phyloP scores from a whole-genome alignment of 2,113 vertebrate species.

The Stegastes partitus region DNA sequence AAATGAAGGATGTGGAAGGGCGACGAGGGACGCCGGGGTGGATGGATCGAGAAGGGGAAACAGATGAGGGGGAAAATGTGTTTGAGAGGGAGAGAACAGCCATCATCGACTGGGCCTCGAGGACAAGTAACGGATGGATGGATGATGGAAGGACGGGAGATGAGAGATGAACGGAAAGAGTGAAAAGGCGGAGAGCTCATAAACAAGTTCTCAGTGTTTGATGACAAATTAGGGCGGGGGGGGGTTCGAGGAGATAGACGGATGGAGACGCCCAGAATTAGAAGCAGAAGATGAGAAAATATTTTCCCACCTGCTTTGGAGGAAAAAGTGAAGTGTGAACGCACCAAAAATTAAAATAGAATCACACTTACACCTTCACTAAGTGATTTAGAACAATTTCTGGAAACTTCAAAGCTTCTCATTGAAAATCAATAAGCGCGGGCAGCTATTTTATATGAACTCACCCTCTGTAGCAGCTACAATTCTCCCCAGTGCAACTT shows the following conservation, averaged over 20 bases:
- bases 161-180: constrained; percentile 46
- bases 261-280: constrained; percentile 36
- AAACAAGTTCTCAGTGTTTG: constrained; percentile 55
- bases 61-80: constrained; percentile 52
- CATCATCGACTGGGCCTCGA: constrained; percentile 80
- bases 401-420: constrained; percentile 1
- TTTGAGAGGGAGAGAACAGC: constrained; percentile 44
- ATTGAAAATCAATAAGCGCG: constrained; percentile 28
- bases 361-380: not conserved
- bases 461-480: not conserved
- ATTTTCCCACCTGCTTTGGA: constrained; percentile 20
- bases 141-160: constrained; percentile 37
- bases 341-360: not conserved
- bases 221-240: constrained; percentile 54
- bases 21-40: not conserved
- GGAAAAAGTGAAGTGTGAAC: constrained; percentile 1
- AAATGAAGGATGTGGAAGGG: constrained; percentile 69
- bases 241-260: constrained; percentile 31
- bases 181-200: constrained; percentile 52
- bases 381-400: not conserved
- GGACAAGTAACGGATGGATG: constrained; percentile 63
- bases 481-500: not conserved
- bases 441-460: constrained; percentile 40
- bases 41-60: constrained; percentile 18
- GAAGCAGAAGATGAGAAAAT: not conserved